Percentiles rank a stretch among this genome's conserved stretches.
These are phyloP conservation scores for cattle (Bos taurus) DNA, from an alignment of 2,113 vertebrate species.

Conservation along the genomic window ARS-UCD2.0 NC_037337.1:5153001-5153500, in stretches of 20 bases:
- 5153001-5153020: neutral
- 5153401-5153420: constrained; percentile 48
- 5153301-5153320: neutral
- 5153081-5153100: neutral
- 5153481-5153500: neutral
- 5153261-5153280: neutral
- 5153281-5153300: neutral
- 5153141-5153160: neutral
- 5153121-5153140: neutral
- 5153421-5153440: neutral
- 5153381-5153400: neutral
- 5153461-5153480: neutral
- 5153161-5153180: neutral
- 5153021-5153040: neutral
- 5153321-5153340: neutral
- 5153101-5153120: neutral
- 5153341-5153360: neutral
- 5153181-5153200: neutral
- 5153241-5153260: neutral
- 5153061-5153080: neutral
- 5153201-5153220: neutral
- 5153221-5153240: neutral
- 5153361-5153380: neutral
- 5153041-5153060: neutral
- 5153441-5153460: neutral